Evolutionary conservation across 2,113 vertebrate genomes (phyloP), one percentile per base, ranked within the genome.

Genomic region (Taxidea taxus): DNA sequence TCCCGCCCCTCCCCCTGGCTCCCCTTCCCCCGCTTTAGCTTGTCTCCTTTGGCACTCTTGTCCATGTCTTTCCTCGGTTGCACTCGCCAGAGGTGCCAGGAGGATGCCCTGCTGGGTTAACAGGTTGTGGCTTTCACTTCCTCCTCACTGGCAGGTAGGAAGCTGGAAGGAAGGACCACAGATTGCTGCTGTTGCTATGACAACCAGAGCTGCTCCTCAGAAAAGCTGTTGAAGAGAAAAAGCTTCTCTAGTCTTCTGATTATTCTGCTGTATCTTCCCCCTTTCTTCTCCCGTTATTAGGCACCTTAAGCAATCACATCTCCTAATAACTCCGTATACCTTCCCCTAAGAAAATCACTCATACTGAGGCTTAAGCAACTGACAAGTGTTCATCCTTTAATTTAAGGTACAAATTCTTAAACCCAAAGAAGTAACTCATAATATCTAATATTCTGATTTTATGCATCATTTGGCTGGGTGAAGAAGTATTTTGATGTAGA

Each of bases 161-260:
- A 66, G 77, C 75, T 56, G 85, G 49, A 47, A 84, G 95, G 75
- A 85, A 62, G 84, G 2, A 14, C 60, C 31, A 13, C 77, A 86
- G 87, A 97, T 8, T 74, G 72, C 66, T 70, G 66, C 86, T 70
- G 98, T 97, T 97, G 62, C 97, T 84, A 97, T 90, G 78, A 87
- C 87, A 96, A 95, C 97, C 78, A 18, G 13, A 54, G 68, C 66
- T 4, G 95, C 82, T 97, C 60, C 62, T 91, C 12, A 23, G 91
- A 91, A 96, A 95, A 92, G 88, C 97, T 47, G 58, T 77, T 47
- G 27, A 75, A 60, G 56, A 95, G 87, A 39, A 81, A 92, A 91
- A 66, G 18, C 81, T 72, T 66, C 62, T 93, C 56, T 42, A 23
- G 64, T 82, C 47, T 83, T 95, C 92, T 90, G 56, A 95, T 96